Evolutionary conservation across 1,140 invertebrate genomes (phyloP).

Genomic region (Drosophila ogumai): DNA sequence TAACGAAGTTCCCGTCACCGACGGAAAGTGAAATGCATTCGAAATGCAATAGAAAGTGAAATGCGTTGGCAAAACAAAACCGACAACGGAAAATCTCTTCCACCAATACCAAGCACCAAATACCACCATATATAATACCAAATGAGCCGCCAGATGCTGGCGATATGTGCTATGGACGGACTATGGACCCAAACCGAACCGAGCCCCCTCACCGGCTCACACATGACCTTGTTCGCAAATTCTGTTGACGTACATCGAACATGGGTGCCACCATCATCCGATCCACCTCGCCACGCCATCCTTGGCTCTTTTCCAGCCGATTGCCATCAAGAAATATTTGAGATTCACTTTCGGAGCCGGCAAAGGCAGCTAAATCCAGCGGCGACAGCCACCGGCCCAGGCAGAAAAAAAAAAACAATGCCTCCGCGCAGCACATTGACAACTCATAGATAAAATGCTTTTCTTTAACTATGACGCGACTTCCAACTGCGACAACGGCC

Average conservation of each 20-base stretch:
- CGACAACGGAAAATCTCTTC: constrained; percentile 30
- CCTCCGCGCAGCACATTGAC: constrained; percentile 38
- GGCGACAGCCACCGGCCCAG: too few relatives aligned
- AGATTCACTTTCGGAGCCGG: constrained; percentile 73
- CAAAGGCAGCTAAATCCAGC: constrained; percentile 11
- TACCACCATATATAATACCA: constrained; percentile 32
- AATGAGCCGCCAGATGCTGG: constrained; percentile 65
- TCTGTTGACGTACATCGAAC: constrained; percentile 52
- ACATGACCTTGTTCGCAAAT: constrained; percentile 77
- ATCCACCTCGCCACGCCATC: constrained; percentile 40
- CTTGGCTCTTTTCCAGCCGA: constrained; percentile 33
- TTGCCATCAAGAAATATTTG: constrained; percentile 72
- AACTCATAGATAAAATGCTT: constrained; percentile 75
- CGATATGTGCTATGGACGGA: constrained; percentile 51
- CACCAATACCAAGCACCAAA: constrained; percentile 37
- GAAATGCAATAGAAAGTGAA: constrained; percentile 80
- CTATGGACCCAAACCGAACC: neutral
- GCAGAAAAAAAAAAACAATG: constrained; percentile 56
- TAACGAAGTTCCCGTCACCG: constrained; percentile 28
- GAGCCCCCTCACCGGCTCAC: constrained; percentile 28
- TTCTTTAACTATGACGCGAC: constrained; percentile 57
- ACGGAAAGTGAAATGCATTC: constrained; percentile 78
- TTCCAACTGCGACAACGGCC: constrained; percentile 39
- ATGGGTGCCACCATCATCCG: constrained; percentile 37
- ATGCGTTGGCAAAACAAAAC: constrained; percentile 63